Percentiles rank a stretch among this genome's conserved stretches.
These are phyloP conservation scores for Lottia gigantea DNA, from an alignment of 2,888 invertebrate genomes.

Conservation along the genomic window DNA sequence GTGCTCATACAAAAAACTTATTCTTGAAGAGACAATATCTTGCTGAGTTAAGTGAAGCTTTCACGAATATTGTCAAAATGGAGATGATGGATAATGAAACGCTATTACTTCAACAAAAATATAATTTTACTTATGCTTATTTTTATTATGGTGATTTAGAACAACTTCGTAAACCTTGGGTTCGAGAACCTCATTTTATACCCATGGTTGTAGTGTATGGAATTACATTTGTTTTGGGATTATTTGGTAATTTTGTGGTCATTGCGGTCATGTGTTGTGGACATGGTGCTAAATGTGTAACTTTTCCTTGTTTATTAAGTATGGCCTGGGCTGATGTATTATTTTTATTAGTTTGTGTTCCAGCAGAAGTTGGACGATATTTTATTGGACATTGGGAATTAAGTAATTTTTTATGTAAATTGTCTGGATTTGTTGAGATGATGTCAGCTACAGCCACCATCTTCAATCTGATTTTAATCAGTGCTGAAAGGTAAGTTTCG, in stretches of 20 bases:
- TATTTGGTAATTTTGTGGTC: constrained; percentile 70
- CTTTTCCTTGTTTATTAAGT: constrained; percentile 63
- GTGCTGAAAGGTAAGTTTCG: constrained; percentile 70
- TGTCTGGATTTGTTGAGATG: constrained; percentile 70
- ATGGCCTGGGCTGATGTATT: constrained; percentile 69
- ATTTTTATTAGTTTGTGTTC: constrained; percentile 69
- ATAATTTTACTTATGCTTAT: constrained; percentile 15
- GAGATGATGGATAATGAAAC: not conserved
- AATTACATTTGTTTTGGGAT: constrained; percentile 66
- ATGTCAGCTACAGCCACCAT: constrained; percentile 71
- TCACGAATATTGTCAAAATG: not conserved
- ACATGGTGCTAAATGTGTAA: constrained; percentile 61
- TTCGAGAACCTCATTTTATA: constrained; percentile 51
- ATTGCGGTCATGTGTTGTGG: constrained; percentile 69
- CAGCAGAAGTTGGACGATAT: constrained; percentile 69
- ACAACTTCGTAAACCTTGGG: constrained; percentile 38
- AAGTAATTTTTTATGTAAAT: constrained; percentile 69
- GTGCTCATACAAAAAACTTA: too few species aligned
- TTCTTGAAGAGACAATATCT: too few species aligned
- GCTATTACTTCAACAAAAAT: not conserved
- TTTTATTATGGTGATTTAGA: constrained; percentile 41
- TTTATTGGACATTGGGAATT: constrained; percentile 69
- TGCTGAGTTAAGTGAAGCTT: too few species aligned
- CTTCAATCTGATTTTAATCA: constrained; percentile 71
- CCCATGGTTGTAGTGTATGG: constrained; percentile 55